These are phyloP conservation scores for Apodemia mormo DNA, from an alignment of 2,888 invertebrate species.

Conservation along the genomic window DNA sequence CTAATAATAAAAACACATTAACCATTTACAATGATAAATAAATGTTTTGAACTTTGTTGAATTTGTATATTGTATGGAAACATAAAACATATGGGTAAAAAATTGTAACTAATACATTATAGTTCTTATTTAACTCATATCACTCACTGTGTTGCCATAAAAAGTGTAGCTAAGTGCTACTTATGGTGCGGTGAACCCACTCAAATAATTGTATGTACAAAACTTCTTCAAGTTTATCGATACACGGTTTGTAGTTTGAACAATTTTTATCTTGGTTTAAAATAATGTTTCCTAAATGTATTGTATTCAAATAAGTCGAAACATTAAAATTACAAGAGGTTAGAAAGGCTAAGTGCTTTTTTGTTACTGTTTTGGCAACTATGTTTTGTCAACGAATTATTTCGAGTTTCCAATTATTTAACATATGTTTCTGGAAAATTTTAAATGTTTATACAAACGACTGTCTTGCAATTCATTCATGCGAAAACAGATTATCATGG, in stretches of 20 bases:
- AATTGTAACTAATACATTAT: no score
- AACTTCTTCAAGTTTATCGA: not conserved
- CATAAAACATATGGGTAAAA: no score
- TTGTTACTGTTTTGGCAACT: not conserved
- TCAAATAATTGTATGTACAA: not conserved
- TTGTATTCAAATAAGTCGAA: slow-evolving; percentile 2
- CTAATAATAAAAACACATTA: no score
- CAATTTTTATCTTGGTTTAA: not conserved
- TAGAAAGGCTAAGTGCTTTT: slow-evolving; percentile 2
- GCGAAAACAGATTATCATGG: no score
- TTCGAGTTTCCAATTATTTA: not conserved
- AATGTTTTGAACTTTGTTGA: no score
- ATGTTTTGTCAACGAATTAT: not conserved
- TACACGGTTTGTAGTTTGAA: not conserved
- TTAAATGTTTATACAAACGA: not conserved
- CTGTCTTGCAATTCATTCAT: no score
- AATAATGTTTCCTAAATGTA: not conserved
- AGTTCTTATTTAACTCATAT: not conserved
- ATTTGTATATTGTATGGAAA: no score
- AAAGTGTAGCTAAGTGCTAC: not conserved
- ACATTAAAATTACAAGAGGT: not conserved
- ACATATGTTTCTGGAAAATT: not conserved
- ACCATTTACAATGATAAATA: no score
- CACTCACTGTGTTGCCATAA: not conserved
- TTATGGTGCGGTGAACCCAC: not conserved